Evolutionary conservation across 23 tunicate species (phyloP).

Genomic region (Phallusia fumigata): DNA sequence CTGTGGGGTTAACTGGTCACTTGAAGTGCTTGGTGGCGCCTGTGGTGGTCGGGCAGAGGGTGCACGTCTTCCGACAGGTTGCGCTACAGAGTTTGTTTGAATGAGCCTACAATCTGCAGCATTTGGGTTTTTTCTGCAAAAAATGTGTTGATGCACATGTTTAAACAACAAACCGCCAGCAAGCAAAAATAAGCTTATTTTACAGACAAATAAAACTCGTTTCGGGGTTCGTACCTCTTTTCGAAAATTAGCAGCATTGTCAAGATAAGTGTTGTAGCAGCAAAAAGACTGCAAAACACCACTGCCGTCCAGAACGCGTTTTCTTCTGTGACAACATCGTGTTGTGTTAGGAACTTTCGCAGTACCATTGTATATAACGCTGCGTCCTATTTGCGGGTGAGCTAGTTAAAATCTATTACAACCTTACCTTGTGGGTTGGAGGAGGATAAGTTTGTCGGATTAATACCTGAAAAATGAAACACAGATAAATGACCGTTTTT

Average conservation of each 20-base stretch:
- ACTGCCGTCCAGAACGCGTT: neutral
- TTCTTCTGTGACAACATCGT: neutral
- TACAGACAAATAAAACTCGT: no score
- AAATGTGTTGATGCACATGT: no score
- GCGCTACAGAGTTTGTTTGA: neutral
- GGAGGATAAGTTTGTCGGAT: neutral
- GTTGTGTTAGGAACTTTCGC: no score
- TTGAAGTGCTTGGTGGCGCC: neutral
- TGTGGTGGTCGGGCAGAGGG: slow-evolving; percentile 1
- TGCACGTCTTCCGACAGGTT: neutral
- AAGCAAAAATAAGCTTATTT: no score
- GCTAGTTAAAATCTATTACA: neutral
- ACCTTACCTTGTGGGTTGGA: neutral
- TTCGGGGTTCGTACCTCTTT: neutral
- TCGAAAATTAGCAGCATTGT: neutral
- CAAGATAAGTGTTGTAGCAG: neutral
- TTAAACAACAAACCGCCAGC: no score
- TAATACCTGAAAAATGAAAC: neutral
- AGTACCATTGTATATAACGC: no score
- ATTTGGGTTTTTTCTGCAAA: no score
- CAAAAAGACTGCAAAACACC: neutral
- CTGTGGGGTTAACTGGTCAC: neutral
- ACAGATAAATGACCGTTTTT: no score
- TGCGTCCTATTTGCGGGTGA: no score
- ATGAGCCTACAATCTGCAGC: no score